Conservation (phyloP, 1,140 invertebrate species). For the Zaprionus camerounensis region DNA sequence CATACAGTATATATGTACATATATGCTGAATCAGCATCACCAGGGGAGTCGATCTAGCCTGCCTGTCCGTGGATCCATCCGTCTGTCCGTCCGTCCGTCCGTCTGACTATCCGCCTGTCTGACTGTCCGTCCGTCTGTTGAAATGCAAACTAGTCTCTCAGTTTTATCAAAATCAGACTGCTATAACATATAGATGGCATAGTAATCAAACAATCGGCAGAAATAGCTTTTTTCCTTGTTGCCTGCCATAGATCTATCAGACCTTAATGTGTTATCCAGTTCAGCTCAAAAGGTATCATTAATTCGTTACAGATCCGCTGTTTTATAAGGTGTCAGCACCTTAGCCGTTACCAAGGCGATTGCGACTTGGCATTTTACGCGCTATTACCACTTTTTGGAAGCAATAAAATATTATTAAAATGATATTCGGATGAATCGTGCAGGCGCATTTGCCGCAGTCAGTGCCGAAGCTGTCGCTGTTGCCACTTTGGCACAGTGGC, state of each 20-base stretch:
- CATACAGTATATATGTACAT: too few relatives aligned
- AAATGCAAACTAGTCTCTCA: too few relatives aligned
- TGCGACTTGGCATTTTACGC: conserved; percentile 58
- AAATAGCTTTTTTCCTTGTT: too few relatives aligned
- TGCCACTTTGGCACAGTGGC: conserved; percentile 9
- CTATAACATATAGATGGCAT: too few relatives aligned
- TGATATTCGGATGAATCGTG: conserved; percentile 55
- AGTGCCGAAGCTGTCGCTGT: not conserved
- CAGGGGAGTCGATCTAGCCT: too few relatives aligned
- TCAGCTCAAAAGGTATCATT: not conserved
- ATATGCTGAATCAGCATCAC: too few relatives aligned
- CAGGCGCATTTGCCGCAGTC: not conserved
- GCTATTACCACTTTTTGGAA: conserved; percentile 72
- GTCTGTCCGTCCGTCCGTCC: too few relatives aligned
- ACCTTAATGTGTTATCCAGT: not conserved
- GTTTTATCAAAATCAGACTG: too few relatives aligned
- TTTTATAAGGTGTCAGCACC: conserved; percentile 1
- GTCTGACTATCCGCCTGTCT: too few relatives aligned
- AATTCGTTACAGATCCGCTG: not conserved
- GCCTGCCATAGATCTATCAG: not conserved
- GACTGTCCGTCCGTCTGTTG: too few relatives aligned
- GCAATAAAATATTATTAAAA: conserved; percentile 84
- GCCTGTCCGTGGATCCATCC: too few relatives aligned
- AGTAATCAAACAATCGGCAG: too few relatives aligned
- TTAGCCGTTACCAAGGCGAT: not conserved